Evolutionary conservation across 2,888 invertebrate species (phyloP).

Genomic region (Erebia palarica): DNA sequence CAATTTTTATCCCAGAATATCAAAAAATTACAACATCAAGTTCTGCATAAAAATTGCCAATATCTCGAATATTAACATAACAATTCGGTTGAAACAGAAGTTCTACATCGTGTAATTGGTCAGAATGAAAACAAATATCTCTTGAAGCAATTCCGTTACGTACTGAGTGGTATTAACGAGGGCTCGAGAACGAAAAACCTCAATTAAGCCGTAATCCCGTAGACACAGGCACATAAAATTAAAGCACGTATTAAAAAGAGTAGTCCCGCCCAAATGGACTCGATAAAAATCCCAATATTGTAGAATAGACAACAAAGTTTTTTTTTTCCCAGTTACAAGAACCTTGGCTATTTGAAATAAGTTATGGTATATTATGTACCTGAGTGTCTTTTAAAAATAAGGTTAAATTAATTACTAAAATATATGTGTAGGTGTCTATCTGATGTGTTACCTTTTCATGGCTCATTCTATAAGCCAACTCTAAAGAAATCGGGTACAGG

Average conservation of each 20-base stretch:
- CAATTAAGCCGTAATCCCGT: slow-evolving; percentile 67
- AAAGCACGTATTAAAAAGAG: slow-evolving; percentile 77
- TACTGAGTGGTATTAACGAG: slow-evolving; percentile 50
- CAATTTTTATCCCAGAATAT: no score
- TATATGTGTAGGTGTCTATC: no score
- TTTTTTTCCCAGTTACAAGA: slow-evolving; percentile 4
- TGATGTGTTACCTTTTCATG: no score
- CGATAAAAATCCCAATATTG: slow-evolving; percentile 68
- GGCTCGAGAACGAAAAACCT: slow-evolving; percentile 60
- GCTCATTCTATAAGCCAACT: no score
- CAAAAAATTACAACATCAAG: no score
- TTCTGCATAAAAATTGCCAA: not conserved
- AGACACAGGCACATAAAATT: slow-evolving; percentile 75
- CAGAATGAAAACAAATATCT: slow-evolving; percentile 25
- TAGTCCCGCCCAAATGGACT: slow-evolving; percentile 72
- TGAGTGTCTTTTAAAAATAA: not conserved
- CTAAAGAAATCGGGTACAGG: no score
- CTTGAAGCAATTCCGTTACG: slow-evolving; percentile 33
- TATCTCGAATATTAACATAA: slow-evolving; percentile 12
- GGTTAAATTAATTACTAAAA: not conserved
- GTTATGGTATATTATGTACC: not conserved
- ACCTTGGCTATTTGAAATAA: not conserved
- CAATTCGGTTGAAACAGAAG: slow-evolving; percentile 13
- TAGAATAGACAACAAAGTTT: slow-evolving; percentile 34
- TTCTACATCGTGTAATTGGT: slow-evolving; percentile 25